phyloP scores from a whole-genome alignment of 2,888 invertebrate genomes.

The Thera obeliscata region DNA sequence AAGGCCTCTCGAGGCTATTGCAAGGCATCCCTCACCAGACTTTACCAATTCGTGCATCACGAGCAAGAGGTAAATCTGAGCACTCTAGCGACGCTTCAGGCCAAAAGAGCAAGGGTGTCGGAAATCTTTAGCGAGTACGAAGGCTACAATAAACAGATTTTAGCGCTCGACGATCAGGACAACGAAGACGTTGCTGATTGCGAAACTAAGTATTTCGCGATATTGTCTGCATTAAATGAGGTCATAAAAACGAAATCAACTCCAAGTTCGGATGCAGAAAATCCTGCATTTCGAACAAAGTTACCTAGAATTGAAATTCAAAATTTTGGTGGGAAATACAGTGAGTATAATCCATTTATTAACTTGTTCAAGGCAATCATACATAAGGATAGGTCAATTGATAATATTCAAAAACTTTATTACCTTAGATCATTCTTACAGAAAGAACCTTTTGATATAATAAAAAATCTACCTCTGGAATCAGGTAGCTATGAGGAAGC shows the following conservation, averaged over 20 bases:
- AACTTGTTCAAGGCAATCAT: background rate
- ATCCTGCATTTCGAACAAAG: background rate
- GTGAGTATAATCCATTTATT: background rate
- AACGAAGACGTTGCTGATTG: background rate
- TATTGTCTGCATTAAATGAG: background rate
- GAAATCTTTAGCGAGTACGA: background rate
- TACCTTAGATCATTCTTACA: background rate
- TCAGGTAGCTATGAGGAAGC: background rate
- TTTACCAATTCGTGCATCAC: background rate
- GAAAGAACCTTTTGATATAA: background rate
- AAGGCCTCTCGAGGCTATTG: background rate
- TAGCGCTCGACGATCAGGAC: background rate
- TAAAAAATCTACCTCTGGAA: background rate
- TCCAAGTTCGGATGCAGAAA: background rate
- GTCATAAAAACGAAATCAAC: background rate
- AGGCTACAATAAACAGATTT: background rate
- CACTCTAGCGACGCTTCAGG: background rate
- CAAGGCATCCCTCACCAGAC: slow-evolving; percentile 1
- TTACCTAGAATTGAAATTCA: background rate
- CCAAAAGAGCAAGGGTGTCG: background rate
- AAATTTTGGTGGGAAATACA: background rate
- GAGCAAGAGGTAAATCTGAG: background rate
- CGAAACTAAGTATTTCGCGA: background rate
- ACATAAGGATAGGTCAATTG: background rate
- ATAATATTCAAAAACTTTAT: background rate